A percentile compares a stretch with the other conserved stretches of the same genome.
phyloP scores from a whole-genome alignment of 2,888 invertebrate genomes.

The Strigamia crassipes region DNA sequence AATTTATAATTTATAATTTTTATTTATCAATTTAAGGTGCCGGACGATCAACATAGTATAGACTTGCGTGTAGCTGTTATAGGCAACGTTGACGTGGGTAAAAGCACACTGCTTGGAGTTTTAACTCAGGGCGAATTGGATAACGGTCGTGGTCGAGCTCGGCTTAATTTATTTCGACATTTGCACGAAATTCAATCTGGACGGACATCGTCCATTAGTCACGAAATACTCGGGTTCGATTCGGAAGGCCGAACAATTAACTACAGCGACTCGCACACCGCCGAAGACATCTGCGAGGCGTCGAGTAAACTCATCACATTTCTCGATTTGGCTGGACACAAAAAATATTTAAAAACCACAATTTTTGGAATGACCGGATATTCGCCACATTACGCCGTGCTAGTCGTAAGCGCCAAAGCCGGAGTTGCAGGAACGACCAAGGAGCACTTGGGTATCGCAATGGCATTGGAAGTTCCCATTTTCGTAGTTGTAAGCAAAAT shows the following conservation, averaged over 20 bases:
- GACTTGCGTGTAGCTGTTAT: conserved; percentile 91
- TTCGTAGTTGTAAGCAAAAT: conserved; percentile 93
- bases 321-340: conserved; percentile 94
- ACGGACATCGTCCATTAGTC: conserved; percentile 91
- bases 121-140: conserved; percentile 94
- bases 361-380: conserved; percentile 92
- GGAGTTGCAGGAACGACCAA: conserved; percentile 82
- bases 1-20: neutral
- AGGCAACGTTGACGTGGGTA: conserved; percentile 96
- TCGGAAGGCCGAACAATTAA: conserved; percentile 83
- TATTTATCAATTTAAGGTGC: conserved; percentile 62
- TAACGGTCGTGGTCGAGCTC: conserved; percentile 91
- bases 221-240: conserved; percentile 96
- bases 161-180: conserved; percentile 90
- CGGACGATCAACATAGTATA: conserved; percentile 83
- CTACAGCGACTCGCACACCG: conserved; percentile 81
- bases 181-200: conserved; percentile 94
- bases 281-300: conserved; percentile 90
- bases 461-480: conserved; percentile 72
- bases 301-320: conserved; percentile 93
- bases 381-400: conserved; percentile 87
- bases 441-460: conserved; percentile 81
- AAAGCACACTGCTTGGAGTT: conserved; percentile 93
- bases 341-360: conserved; percentile 93
- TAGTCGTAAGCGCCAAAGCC: conserved; percentile 77